These are phyloP conservation scores for Palythoa grandiflora DNA, from an alignment of 92 coral and sea anemone species.

Conservation along the genomic window DNA sequence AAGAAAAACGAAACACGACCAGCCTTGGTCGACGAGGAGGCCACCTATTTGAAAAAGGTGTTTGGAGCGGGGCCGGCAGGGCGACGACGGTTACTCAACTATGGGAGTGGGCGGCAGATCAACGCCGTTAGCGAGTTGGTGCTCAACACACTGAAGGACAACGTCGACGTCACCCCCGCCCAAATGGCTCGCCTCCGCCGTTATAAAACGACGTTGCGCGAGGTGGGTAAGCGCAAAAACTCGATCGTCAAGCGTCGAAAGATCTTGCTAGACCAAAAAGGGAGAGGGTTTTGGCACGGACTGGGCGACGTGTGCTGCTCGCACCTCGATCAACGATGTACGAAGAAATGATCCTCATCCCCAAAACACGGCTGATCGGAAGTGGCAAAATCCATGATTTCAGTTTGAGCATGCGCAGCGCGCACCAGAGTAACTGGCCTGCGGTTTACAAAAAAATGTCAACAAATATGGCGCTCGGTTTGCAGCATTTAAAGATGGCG, in stretches of 20 bases:
- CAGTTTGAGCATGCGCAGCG: constrained; percentile 35
- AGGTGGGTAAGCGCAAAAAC: constrained; percentile 13
- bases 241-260: not conserved
- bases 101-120: constrained; percentile 12
- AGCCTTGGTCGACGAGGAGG: too few relatives aligned
- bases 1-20: too few relatives aligned
- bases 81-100: constrained; percentile 8
- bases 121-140: constrained; percentile 34
- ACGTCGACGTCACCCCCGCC: constrained; percentile 16
- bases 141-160: not conserved
- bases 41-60: too few relatives aligned
- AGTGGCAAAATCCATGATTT: constrained; percentile 18
- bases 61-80: too few relatives aligned
- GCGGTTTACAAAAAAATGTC: constrained; percentile 23
- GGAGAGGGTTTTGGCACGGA: too few relatives aligned
- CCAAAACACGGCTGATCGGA: constrained; percentile 10
- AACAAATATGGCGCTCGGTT: constrained; percentile 27
- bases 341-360: too few relatives aligned
- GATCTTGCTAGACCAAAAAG: not conserved
- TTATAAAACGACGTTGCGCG: constrained; percentile 27
- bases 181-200: constrained; percentile 9
- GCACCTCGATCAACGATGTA: too few relatives aligned
- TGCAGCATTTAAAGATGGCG: constrained; percentile 29
- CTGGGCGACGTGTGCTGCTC: too few relatives aligned
- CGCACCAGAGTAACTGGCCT: constrained; percentile 7